phyloP scores from a whole-genome alignment of 2,888 invertebrate genomes.

The Salpingus planirostris region DNA sequence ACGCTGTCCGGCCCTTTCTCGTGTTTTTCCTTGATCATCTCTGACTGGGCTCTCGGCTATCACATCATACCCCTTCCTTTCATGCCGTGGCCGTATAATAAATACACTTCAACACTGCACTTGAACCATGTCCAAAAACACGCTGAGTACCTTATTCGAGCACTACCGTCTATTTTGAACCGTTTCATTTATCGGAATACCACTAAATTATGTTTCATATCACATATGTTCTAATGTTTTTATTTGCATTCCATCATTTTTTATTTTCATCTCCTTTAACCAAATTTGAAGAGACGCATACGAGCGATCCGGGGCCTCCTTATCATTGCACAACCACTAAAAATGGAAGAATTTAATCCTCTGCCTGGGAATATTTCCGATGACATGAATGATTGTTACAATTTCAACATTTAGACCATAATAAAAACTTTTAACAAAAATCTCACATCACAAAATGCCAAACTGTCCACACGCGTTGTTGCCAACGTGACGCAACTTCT shows the following conservation, averaged over 20 bases:
- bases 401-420: constrained; percentile 35
- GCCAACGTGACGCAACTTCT: constrained; percentile 31
- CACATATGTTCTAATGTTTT: constrained; percentile 45
- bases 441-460: constrained; percentile 45
- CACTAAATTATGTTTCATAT: constrained; percentile 40
- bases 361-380: constrained; percentile 26
- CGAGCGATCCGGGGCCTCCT: constrained; percentile 29
- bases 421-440: constrained; percentile 42
- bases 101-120: constrained; percentile 26
- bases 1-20: constrained; percentile 41
- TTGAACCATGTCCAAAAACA: constrained; percentile 27
- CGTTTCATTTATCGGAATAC: constrained; percentile 31
- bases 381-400: constrained; percentile 33
- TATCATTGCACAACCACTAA: constrained; percentile 32
- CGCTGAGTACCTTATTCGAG: constrained; percentile 14
- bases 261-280: constrained; percentile 44
- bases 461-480: constrained; percentile 44
- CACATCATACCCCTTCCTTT: constrained; percentile 35
- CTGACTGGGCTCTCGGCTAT: constrained; percentile 16
- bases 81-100: too few relatives aligned
- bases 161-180: constrained; percentile 25
- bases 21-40: constrained; percentile 44
- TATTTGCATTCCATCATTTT: constrained; percentile 44
- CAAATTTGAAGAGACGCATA: constrained; percentile 40
- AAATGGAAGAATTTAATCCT: constrained; percentile 28